Evolutionary conservation across 2,113 vertebrate genomes (phyloP), one percentile per base, ranked within the genome.

Genomic region (Ancistrus triradiatus): DNA sequence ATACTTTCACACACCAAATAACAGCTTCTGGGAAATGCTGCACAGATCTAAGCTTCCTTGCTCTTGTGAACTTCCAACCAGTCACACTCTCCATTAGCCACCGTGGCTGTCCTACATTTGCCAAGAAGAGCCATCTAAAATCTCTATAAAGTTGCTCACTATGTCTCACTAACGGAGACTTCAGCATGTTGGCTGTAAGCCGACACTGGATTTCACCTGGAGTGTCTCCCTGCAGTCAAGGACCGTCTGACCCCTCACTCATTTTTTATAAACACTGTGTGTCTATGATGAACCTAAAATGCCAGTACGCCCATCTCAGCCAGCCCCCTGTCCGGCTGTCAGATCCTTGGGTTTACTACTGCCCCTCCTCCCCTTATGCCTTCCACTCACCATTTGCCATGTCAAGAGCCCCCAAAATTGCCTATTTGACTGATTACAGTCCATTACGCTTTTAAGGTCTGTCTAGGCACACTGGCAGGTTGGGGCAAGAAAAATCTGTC

Each of bases 181-280:
- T 65, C 78, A 74, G 74, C 77, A 74, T 71, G 53, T 64, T n/a
- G 70, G 51, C 59, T 59, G 85, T 83, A 87, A 89, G 77, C 73
- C 33, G 83, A 87, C 80, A 85, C 85, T 83, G 48, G 74, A 79
- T 79, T 85, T n/a, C n/a, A n/a, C 81, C 80, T 81, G 78, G 78
- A 81, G 77, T 73, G 69, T 67, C 78, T 83, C 77, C 72, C 68
- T 19, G 66, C 77, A 78, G 81, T 80, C 80, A 85, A 86, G 84
- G 81, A 83, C n/a, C 80, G 78, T 81, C 77, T 83, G 69, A 44
- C 66, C 50, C n/a, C 33, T 8, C 17, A 62, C 59, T 58, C 67
- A 53, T 78, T 79, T n/a, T n/a, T n/a, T 83, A 79, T 83, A 83
- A 82, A 83, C 79, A 82, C 47, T 48, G 70, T 78, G 82, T 74